phyloP scores from a whole-genome alignment of 53 echinoderm and acorn worm genomes.

The Actinopyga echinites region DNA sequence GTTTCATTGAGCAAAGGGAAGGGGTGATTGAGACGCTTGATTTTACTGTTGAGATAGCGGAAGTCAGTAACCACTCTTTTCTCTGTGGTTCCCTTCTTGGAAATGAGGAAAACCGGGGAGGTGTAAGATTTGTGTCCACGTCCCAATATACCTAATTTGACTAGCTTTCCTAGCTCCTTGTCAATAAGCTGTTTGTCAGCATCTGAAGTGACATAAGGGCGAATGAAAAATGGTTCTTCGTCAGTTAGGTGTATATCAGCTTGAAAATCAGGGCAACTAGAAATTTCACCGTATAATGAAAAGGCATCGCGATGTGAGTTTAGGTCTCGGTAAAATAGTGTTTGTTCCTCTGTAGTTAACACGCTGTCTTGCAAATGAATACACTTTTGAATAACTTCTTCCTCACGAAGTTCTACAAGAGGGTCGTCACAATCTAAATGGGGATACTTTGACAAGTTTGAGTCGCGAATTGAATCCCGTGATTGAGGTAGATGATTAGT shows the following conservation, averaged over 20 bases:
- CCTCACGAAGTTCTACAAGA: neutral
- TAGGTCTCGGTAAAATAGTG: neutral
- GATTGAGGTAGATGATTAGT: no score
- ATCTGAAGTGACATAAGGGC: neutral
- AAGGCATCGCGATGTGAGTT: neutral
- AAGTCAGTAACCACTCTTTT: conserved; percentile 15
- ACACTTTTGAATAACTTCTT: neutral
- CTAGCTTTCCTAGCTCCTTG: conserved; percentile 4
- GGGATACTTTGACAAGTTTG: conserved; percentile 5
- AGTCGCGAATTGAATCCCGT: neutral
- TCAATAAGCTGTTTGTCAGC: neutral
- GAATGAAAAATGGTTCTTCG: conserved; percentile 8
- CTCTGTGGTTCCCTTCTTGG: conserved; percentile 5
- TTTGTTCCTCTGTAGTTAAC: neutral
- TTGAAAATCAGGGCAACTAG: no score
- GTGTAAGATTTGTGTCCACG: conserved; percentile 14
- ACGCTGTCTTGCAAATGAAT: conserved; percentile 12
- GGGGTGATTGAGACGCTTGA: neutral
- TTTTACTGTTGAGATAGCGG: neutral
- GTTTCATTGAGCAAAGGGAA: neutral
- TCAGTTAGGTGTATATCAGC: conserved; percentile 4
- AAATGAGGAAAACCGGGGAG: no score
- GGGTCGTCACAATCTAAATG: conserved; percentile 9
- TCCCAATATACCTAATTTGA: conserved; percentile 31
- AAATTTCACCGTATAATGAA: conserved; percentile 1